phyloP scores from a whole-genome alignment of 1,140 invertebrate species.

The Caenorhabditis brenneri region DNA sequence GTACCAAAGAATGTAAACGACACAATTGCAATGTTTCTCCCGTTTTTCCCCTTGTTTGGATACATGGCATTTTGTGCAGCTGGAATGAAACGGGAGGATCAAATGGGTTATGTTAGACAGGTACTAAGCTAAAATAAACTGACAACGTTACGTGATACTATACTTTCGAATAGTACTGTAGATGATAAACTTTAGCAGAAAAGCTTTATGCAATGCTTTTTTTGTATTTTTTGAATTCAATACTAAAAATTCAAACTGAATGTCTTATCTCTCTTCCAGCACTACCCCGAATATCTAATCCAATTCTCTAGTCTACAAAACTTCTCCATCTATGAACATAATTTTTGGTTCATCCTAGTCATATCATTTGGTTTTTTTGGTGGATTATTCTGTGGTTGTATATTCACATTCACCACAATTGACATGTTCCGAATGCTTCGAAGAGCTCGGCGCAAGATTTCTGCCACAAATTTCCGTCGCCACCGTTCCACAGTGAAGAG shows the following conservation, averaged over 20 bases:
- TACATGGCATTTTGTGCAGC: not conserved
- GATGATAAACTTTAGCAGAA: no score
- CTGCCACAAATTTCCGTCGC: not conserved
- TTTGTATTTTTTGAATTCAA: not conserved
- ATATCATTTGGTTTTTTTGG: not conserved
- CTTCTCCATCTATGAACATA: not conserved
- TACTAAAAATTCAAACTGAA: not conserved
- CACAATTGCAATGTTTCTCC: not conserved
- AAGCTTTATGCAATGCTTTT: no score
- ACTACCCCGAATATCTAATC: not conserved
- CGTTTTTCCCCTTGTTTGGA: not conserved
- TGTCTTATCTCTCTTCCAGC: not conserved
- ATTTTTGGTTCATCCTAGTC: not conserved
- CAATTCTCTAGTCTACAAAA: not conserved
- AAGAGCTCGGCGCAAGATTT: not conserved
- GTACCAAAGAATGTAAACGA: not conserved
- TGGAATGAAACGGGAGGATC: not conserved
- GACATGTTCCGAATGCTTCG: not conserved
- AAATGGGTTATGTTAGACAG: not conserved
- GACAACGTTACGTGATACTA: not conserved
- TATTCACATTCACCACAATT: not conserved
- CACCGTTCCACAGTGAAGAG: not conserved
- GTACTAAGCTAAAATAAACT: not conserved
- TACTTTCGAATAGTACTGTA: no score
- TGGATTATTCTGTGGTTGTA: not conserved